Percentiles rank a stretch among this genome's conserved stretches.
These are phyloP conservation scores for Tetramorium simillimum DNA, from an alignment of 1,140 invertebrate species.

Conservation along the genomic window DNA sequence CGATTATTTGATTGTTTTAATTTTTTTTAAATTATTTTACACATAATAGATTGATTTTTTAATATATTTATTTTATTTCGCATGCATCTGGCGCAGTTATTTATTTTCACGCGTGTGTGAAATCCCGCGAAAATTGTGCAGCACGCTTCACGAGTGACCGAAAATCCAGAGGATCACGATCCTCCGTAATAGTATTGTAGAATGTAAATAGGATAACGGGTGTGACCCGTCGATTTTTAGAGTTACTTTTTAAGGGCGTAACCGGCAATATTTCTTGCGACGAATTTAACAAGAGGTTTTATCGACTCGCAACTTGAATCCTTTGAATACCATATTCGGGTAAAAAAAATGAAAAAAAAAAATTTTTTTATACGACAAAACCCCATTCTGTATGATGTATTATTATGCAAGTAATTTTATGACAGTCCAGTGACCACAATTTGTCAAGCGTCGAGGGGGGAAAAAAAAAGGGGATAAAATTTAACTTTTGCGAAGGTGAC, in stretches of 20 bases:
- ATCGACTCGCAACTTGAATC: conserved; percentile 19
- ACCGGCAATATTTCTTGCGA: conserved; percentile 31
- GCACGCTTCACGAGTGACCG: neutral
- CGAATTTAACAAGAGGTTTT: conserved; percentile 15
- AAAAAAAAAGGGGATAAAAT: conserved; percentile 7
- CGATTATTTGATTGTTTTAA: neutral
- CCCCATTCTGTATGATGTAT: neutral
- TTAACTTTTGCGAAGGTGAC: neutral
- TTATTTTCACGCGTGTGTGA: neutral
- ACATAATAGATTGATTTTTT: neutral
- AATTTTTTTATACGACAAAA: conserved; percentile 28
- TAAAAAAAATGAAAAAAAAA: neutral
- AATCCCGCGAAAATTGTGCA: neutral
- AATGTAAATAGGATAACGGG: conserved; percentile 76
- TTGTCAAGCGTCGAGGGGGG: neutral
- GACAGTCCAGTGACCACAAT: conserved; percentile 1
- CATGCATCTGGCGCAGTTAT: neutral
- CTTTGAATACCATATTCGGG: neutral
- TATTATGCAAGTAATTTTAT: conserved; percentile 17
- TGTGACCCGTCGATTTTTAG: conserved; percentile 15
- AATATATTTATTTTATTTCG: neutral
- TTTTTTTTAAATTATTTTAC: neutral
- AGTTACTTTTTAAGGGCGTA: conserved; percentile 36
- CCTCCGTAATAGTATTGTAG: conserved; percentile 59
- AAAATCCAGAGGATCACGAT: conserved; percentile 25